Evolutionary conservation across 2,113 vertebrate species (phyloP), one percentile per base, ranked within the genome.

Genomic region (Macquaria australasica): DNA sequence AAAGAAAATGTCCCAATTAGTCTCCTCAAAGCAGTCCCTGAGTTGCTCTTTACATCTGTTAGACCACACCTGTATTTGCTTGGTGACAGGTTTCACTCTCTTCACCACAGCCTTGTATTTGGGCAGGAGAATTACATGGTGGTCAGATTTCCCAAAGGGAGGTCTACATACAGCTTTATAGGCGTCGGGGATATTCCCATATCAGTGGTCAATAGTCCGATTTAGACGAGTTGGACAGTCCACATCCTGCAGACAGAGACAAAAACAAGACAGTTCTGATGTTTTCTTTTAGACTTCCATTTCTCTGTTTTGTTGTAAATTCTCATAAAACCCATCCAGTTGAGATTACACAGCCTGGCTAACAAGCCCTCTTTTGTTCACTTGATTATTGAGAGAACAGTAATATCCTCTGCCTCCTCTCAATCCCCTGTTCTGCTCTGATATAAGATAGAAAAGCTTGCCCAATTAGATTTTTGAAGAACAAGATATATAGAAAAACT

Each of bases 381-480:
- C 37, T 75, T 67, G 66, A 67, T 60, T 72, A 71, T 72, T 76
- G 51, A 82, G 55, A 58, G 56, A 50, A 67, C 25, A 66, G 58
- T 68, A 79, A 83, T 85, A 88, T 82, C 78, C 86, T 86, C 87
- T 70, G 77, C 81, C 68, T 86, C 31, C 79, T 77, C 77, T 86
- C 53, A 75, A 67, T 91, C 86, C 70, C 55, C 66, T 82, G 58
- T 60, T 87, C 70, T 48, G 81, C 64, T 79, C 71, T 86, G 23
- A 70, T 84, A 56, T 79, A 70, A 85, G 89, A 92, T 86, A 85
- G 82, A 77, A 84, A 83, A 75, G 18, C 37, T 86, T 81, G 41
- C 25, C 48, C 67, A 63, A 80, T 84, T 77, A 63, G 58, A 64
- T 75, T 79, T 71, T 45, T 1, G 5, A 74, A 74, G 60, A 73